Percentiles rank a stretch among this genome's conserved stretches.
These are phyloP conservation scores for Ophioninae sp. DNA, from an alignment of 2,888 invertebrate species.

Conservation along the genomic window DNA sequence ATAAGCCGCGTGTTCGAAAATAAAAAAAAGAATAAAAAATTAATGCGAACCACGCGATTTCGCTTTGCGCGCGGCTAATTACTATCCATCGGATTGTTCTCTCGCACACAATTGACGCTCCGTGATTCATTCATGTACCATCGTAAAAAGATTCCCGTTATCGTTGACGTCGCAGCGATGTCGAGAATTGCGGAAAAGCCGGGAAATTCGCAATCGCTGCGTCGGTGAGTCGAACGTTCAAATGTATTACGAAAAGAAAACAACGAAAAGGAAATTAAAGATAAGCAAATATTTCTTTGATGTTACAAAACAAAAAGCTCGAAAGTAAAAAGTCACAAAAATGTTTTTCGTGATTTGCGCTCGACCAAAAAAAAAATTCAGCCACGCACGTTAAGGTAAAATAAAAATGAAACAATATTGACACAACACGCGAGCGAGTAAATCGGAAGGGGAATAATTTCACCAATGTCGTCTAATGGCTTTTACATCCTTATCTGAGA, in stretches of 20 bases:
- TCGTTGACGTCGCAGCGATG: not conserved
- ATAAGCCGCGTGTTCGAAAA: not conserved
- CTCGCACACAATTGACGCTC: not conserved
- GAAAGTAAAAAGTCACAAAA: not conserved
- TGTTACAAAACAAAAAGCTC: not conserved
- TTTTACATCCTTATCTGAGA: slow-evolving; percentile 21
- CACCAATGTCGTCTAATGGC: not conserved
- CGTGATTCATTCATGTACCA: not conserved
- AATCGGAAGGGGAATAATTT: not conserved
- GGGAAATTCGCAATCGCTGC: not conserved
- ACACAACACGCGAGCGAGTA: not conserved
- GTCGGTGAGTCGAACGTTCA: slow-evolving; percentile 8
- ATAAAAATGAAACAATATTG: not conserved
- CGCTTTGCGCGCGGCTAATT: not conserved
- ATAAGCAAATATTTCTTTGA: not conserved
- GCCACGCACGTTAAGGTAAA: not conserved
- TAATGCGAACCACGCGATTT: not conserved
- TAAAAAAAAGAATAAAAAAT: not conserved
- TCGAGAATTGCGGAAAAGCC: slow-evolving; percentile 2
- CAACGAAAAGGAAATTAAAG: not conserved
- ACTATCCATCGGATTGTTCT: slow-evolving; percentile 2
- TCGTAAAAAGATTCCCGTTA: not conserved
- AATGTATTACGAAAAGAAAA: not conserved
- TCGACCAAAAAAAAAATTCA: not conserved
- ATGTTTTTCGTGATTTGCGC: not conserved